A percentile compares a stretch with the other conserved stretches of the same genome.
Conservation (phyloP, 2,113 vertebrate species). For the Microcebus griseorufus region DNA sequence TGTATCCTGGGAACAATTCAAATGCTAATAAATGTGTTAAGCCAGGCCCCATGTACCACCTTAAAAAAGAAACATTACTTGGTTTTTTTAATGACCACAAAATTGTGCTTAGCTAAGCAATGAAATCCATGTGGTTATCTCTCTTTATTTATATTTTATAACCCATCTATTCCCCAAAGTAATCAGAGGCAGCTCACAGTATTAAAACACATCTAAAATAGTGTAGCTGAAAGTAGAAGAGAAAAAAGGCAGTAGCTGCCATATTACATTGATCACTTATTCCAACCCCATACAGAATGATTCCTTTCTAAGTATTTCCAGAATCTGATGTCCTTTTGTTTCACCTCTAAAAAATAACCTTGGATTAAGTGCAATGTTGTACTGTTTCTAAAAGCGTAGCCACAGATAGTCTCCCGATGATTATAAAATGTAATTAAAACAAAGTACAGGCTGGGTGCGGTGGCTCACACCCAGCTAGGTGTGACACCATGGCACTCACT, state of each 20-base stretch:
- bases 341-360: slow-evolving; percentile 47
- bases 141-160: slow-evolving; percentile 16
- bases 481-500: too few relatives aligned
- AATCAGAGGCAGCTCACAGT: not conserved
- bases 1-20: not conserved
- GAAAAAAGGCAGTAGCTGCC: not conserved
- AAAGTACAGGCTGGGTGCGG: not conserved
- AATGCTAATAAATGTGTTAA: slow-evolving; percentile 19
- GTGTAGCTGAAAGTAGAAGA: not conserved
- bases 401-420: slow-evolving; percentile 32
- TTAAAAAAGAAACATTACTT: slow-evolving; percentile 38
- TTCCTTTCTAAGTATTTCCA: slow-evolving; percentile 19
- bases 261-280: not conserved
- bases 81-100: not conserved
- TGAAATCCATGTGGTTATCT: not conserved
- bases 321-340: slow-evolving; percentile 23
- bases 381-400: slow-evolving; percentile 19
- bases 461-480: too few relatives aligned
- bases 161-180: not conserved
- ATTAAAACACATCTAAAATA: not conserved
- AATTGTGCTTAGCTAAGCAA: slow-evolving; percentile 23
- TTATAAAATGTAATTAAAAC: slow-evolving; percentile 55
- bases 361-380: slow-evolving; percentile 25
- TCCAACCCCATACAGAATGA: not conserved
- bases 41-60: not conserved